Evolutionary conservation across 2,797 vertebrate genomes (phyloP), one percentile per base, ranked within the genome.

Genomic region (Urocyon cinereoargenteus): DNA sequence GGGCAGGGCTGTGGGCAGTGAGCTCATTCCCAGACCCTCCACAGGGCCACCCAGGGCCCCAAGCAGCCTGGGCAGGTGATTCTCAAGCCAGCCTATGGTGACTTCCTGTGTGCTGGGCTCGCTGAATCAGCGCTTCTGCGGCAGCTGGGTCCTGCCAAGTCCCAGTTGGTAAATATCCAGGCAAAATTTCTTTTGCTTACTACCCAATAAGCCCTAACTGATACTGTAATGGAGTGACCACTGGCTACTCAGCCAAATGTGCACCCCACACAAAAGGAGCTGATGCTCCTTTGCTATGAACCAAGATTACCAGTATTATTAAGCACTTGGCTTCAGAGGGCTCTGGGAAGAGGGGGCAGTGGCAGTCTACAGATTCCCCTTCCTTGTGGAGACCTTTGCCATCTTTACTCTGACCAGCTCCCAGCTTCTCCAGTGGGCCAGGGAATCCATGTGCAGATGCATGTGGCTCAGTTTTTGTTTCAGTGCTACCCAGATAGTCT

Each of bases 261-360:
- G 3, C 53, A 34, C 81, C 73, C 18, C 15, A 45, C 19, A 53
- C 84, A 77, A 14, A 82, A 57, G 62, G 83, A 97, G 70, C 72
- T 61, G 55, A 89, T 3, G 45, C 3, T 40, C 57, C 3, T 82
- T 95, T 87, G 72, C 90, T 75, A 87, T 45, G 82, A 93, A 96
- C 95, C 90, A 93, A 64, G 82, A 97, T 75, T 89, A 96, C 94
- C 77, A 91, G 10, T 36, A 83, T 75, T 89, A 93, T 95, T 97
- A 98, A 97, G 51, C 31, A 40, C 28, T 75, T 91, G 93, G 77
- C 90, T 97, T 97, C 86, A 62, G 28, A 55, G 77, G 14, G 21
- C 49, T 22, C 14, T 2, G 57, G 68, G 55, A 49, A 13, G 22
- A 12, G 21, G 21, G 18, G 85, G 81, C 36, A 11, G 19, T 91